Evolutionary conservation across 92 coral and sea anemone genomes (phyloP).

Genomic region (Epizoanthus rinbou): DNA sequence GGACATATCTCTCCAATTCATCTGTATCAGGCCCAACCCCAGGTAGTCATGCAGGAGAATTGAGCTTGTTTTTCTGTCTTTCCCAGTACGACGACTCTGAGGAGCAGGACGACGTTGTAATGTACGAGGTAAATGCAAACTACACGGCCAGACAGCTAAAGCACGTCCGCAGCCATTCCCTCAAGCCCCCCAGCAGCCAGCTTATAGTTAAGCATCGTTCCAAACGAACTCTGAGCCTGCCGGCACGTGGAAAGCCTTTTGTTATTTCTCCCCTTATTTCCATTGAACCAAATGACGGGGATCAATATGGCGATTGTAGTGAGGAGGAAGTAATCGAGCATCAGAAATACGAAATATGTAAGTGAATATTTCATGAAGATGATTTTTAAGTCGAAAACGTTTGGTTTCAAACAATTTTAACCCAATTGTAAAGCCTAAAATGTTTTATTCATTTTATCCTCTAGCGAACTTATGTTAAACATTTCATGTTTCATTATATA

Average conservation of each 20-base stretch:
- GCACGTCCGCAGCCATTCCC: conserved; percentile 35
- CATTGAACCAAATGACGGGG: background rate
- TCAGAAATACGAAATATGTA: conserved; percentile 37
- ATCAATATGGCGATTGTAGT: conserved; percentile 4
- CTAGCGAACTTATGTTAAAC: too few relatives aligned
- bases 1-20: too few relatives aligned
- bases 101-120: background rate
- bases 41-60: too few relatives aligned
- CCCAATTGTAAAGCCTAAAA: too few relatives aligned
- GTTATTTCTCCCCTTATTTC: conserved; percentile 17
- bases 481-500: too few relatives aligned
- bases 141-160: conserved; percentile 6
- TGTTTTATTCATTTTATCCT: too few relatives aligned
- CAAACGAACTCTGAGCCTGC: conserved; percentile 35
- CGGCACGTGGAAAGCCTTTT: conserved; percentile 21
- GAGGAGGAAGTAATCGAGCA: conserved; percentile 15
- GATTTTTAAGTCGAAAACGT: too few relatives aligned
- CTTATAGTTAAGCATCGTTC: conserved; percentile 24
- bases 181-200: conserved; percentile 34
- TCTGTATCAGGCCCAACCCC: too few relatives aligned
- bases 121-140: conserved; percentile 11
- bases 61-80: background rate
- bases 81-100: background rate
- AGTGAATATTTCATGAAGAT: background rate
- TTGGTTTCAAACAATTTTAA: too few relatives aligned